These are phyloP conservation scores for Andrena marginata DNA, from an alignment of 2,888 invertebrate genomes.

Conservation along the genomic window DNA sequence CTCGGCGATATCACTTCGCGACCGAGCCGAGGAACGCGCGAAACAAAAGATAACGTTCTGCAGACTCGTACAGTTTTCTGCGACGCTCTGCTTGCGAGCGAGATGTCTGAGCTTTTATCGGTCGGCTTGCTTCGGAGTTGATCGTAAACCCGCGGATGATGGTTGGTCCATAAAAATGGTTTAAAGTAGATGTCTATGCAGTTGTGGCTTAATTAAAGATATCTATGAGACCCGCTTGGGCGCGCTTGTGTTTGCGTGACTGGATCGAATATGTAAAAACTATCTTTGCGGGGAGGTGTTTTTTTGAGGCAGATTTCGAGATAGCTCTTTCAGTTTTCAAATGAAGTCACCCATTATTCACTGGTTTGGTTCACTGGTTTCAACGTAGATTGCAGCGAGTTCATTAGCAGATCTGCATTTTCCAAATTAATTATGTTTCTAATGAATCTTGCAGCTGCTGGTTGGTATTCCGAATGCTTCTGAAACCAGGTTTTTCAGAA, in stretches of 20 bases:
- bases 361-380: background rate
- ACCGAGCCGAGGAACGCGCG: background rate
- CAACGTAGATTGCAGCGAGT: background rate
- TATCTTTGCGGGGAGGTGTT: too few relatives aligned
- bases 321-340: background rate
- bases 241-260: too few relatives aligned
- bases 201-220: background rate
- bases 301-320: too few relatives aligned
- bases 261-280: too few relatives aligned
- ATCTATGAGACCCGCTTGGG: background rate
- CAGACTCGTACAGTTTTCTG: background rate
- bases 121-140: background rate
- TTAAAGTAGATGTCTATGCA: background rate
- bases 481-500: too few relatives aligned
- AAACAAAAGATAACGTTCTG: background rate
- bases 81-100: background rate
- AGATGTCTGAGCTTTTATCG: background rate
- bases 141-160: background rate
- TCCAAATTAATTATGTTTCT: background rate
- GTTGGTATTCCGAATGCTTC: too few relatives aligned
- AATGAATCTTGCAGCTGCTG: background rate
- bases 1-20: slow-evolving; percentile 15
- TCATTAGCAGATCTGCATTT: background rate
- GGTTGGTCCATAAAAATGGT: background rate
- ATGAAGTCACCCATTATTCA: background rate